Evolutionary conservation across 2,113 vertebrate genomes (phyloP), one percentile per base, ranked within the genome.

Genomic region (Alligator sinensis): DNA sequence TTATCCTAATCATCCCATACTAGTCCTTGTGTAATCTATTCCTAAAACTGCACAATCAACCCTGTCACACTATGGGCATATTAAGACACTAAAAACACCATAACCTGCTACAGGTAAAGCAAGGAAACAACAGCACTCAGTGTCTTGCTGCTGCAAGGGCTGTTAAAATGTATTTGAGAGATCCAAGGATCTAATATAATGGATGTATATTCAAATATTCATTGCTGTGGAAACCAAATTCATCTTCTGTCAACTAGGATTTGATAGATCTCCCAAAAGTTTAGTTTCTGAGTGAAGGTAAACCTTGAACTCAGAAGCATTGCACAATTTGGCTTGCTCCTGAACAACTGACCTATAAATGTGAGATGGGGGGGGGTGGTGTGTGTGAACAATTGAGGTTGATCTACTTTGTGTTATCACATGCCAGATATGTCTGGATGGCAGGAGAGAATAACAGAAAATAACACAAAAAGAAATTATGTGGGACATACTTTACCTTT

Each of bases 361-460:
- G 62, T 19, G 72, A 85, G 82, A 88, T 89, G 91, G 74, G 96
- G 93, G 91, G 74, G 96, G 93, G 91, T n/a, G n/a, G n/a, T n/a
- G n/a, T n/a, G 94, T n/a, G 28, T 86, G 93, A 95, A 96, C 91
- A 92, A 47, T 12, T 82, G 82, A 64, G 84, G 76, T 77, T 92
- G 92, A 96, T 89, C 93, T 80, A 90, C 66, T 75, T 57, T 91
- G 82, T 88, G 94, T 88, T 96, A 90, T 68, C 88, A 75, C 85
- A 95, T 61, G 63, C 19, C 90, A 88, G 88, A 84, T 62, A 92
- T 80, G 83, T 92, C 94, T 60, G 30, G 84, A 91, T 89, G 80
- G 59, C 87, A 89, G 95, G 92, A 92, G 54, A 94, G 86, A 94
- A 86, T 86, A 92, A 94, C 89, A 90, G 4, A 60, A 77, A 54